These are phyloP conservation scores for Torymus aiolomorphi DNA, from an alignment of 2,888 invertebrate species.

Conservation along the genomic window DNA sequence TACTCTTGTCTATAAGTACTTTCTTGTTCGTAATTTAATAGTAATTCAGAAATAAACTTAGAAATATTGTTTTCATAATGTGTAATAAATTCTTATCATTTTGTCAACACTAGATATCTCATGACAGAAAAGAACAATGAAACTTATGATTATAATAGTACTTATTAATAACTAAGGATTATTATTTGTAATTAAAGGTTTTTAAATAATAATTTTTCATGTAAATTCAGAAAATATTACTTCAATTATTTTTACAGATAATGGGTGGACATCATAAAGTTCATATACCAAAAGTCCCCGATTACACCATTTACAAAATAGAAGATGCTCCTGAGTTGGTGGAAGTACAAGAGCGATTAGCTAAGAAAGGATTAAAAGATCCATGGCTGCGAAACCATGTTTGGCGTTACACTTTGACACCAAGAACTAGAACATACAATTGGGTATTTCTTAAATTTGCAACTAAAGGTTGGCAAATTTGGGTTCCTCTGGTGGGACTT, in stretches of 20 bases:
- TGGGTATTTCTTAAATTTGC: background rate
- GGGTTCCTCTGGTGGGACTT: constrained; percentile 78
- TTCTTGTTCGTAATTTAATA: too few relatives aligned
- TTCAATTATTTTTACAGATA: constrained; percentile 56
- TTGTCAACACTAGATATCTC: too few relatives aligned
- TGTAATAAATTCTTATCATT: too few relatives aligned
- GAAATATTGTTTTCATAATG: too few relatives aligned
- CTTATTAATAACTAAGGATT: too few relatives aligned
- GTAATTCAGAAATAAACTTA: too few relatives aligned
- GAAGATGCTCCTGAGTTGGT: constrained; percentile 83
- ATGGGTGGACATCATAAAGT: constrained; percentile 79
- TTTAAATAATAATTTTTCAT: too few relatives aligned
- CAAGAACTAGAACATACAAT: background rate
- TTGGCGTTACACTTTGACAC: constrained; percentile 77
- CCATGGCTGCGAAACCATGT: constrained; percentile 94
- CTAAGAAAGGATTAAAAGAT: constrained; percentile 85
- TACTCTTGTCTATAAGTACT: too few relatives aligned
- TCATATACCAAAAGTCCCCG: constrained; percentile 82
- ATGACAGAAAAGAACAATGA: too few relatives aligned
- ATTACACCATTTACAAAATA: constrained; percentile 84
- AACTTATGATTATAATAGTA: too few relatives aligned
- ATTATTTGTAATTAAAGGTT: too few relatives aligned
- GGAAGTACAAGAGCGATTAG: constrained; percentile 81
- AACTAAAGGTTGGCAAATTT: constrained; percentile 79
- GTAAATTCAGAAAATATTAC: too few relatives aligned